phyloP scores from a whole-genome alignment of 1,140 invertebrate species.

The Drosophila sproati region DNA sequence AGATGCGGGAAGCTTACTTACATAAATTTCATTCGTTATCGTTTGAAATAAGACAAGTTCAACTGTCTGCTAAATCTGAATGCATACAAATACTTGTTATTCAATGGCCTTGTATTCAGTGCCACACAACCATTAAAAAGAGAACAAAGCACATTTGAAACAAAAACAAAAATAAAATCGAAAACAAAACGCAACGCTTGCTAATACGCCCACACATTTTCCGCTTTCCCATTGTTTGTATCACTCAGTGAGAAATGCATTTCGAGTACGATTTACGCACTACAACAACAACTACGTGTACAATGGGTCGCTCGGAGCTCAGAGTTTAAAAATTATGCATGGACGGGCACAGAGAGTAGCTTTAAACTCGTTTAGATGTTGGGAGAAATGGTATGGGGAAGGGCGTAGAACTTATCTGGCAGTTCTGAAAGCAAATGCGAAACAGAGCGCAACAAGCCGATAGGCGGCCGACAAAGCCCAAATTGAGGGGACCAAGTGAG shows the following conservation, averaged over 20 bases:
- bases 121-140: slow-evolving; percentile 29
- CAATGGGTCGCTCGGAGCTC: slow-evolving; percentile 42
- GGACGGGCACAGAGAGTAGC: slow-evolving; percentile 54
- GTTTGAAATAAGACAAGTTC: slow-evolving; percentile 11
- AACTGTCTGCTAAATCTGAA: slow-evolving; percentile 18
- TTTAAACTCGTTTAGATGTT: too few species aligned
- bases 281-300: slow-evolving; percentile 35
- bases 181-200: slow-evolving; percentile 19
- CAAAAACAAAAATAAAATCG: slow-evolving; percentile 3
- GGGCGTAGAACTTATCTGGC: background rate
- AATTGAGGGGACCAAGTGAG: slow-evolving; percentile 14
- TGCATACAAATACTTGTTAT: background rate
- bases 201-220: slow-evolving; percentile 28
- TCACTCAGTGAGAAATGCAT: slow-evolving; percentile 32
- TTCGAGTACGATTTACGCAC: slow-evolving; percentile 42
- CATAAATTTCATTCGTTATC: slow-evolving; percentile 31
- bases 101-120: slow-evolving; percentile 21
- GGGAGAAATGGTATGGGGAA: background rate
- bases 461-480: slow-evolving; percentile 29
- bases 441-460: slow-evolving; percentile 68
- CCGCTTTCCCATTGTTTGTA: slow-evolving; percentile 19
- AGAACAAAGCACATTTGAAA: slow-evolving; percentile 27
- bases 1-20: slow-evolving; percentile 26
- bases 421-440: slow-evolving; percentile 56
- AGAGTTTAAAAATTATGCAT: slow-evolving; percentile 75